Evolutionary conservation across 2,888 invertebrate genomes (phyloP).

Genomic region (Drosophila prolongata): DNA sequence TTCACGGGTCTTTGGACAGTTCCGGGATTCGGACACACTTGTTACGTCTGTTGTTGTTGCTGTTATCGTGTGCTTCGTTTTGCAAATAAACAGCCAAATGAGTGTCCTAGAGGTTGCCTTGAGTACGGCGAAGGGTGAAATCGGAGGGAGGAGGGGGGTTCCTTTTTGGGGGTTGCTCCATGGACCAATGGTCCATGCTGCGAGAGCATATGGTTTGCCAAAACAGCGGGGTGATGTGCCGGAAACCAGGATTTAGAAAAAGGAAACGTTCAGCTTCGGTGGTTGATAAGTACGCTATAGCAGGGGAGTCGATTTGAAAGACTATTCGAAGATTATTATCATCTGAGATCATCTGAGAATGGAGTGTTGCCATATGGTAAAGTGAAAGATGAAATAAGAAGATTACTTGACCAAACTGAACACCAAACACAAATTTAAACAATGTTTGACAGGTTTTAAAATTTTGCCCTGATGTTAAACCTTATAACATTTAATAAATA

Average conservation of each 20-base stretch:
- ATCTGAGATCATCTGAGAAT: background rate
- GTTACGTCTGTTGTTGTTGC: slow-evolving; percentile 64
- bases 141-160: background rate
- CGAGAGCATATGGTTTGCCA: slow-evolving; percentile 26
- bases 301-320: background rate
- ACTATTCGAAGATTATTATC: slow-evolving; percentile 2
- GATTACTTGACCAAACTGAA: background rate
- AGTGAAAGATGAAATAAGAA: background rate
- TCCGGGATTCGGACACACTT: slow-evolving; percentile 58
- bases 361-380: background rate
- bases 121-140: slow-evolving; percentile 42
- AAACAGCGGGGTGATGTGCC: slow-evolving; percentile 25
- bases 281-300: slow-evolving; percentile 10
- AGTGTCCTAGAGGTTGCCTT: slow-evolving; percentile 66
- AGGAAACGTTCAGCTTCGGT: slow-evolving; percentile 10
- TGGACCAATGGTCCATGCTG: slow-evolving; percentile 10
- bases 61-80: slow-evolving; percentile 72
- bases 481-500: background rate
- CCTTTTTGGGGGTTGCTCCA: background rate
- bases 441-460: background rate
- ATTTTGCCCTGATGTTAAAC: background rate
- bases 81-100: slow-evolving; percentile 79
- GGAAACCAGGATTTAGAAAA: slow-evolving; percentile 25
- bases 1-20: slow-evolving; percentile 46
- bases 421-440: background rate